Base-by-base conservation (phyloP, 1,140 invertebrate genomes). In the Drosophila pseudoobscura region DNA sequence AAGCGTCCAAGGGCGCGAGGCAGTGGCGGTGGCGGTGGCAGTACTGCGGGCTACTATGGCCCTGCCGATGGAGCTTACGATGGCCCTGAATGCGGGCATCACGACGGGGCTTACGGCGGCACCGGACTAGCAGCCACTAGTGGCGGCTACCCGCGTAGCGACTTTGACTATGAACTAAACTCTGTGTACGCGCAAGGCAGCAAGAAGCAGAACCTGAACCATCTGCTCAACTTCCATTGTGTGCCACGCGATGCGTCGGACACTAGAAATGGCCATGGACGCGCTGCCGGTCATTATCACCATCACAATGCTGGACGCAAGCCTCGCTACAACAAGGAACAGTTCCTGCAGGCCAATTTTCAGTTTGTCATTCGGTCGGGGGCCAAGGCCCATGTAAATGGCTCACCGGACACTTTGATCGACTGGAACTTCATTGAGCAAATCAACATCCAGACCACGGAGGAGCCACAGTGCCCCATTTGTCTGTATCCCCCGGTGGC, bases 301-400 rank as follows among this genome's bases (percentile, higher is more conserved):
- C 63, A 69, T 24, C 52, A 70, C 45, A 44, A 69, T 17, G 61
- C 77, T 85, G 80, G 53, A 80, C 75, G 91, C 61, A 78, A 92
- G 83, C 90, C 92, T 90, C 93, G 60, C 22, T 98, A 97, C 92
- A 97, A 96, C 92, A 97, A 98, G 91, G 97, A 99, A 91, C 95
- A 97, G 80, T 99, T 97, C 92, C 92, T 99, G 39, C 97, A 98
- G 92, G 97, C 97, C 39, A 98, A 98, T 93, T 99, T 97, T 92
- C 98, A 99, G 92, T 99, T 99, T 94, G 94, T 99, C 85, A 97
- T 99, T 44, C 95, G 95, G 90, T 93, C 94, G 75, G 93, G 93
- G 88, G 95, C 94, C 63, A 96, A 91, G 54, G 76, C 75, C 8
- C 70, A 78, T 97, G 92, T 98, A 96, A 92, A 93, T 94, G 53